Evolutionary conservation across 2,888 invertebrate genomes (phyloP), one percentile per base, ranked within the genome.

Genomic region (Abrostola triplasia): DNA sequence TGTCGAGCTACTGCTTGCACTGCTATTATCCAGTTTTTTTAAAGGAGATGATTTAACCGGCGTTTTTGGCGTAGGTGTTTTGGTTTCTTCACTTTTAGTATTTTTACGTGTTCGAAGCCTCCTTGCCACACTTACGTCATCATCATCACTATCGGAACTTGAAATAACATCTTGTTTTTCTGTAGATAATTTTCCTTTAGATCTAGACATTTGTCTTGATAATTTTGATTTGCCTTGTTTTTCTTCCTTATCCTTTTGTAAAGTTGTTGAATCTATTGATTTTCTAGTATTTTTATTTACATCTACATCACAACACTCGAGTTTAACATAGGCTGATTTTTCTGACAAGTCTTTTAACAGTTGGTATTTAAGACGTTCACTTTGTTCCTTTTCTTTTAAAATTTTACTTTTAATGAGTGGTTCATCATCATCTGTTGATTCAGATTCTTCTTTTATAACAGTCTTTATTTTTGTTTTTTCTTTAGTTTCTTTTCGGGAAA

Each of bases 291-390:
- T 92, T 81, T 90, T 90, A 74, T 86, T 92, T 59, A 93, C 85
- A 80, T 92, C 93, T 59, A 92, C 93, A 81, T 95, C 92, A 80
- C 92, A 94, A 84, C 93, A 93, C 82, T 94, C 93, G 66, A 95
- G 80, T 82, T 94, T 94, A 35, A 94, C 94, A 75, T 93, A 93
- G 6, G 94, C 91, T 35, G 94, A 92, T 83, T 94, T 94, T 85
- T 93, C 91, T 0, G 94, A 91, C 64, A 93, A 88, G 76, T 94
- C 94, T 83, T 92, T 94, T 55, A 93, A 72, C 62, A 94, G 72
- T 77, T 92, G 90, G 73, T 89, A 92, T 76, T 94, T 93, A 10
- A 92, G 79, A 41, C 87, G 87, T 54, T 92, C 89, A 71, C 77
- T 89, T 67, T 89, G 84, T 77, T 92, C 88, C 70, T 91, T 92